Evolutionary conservation across 2,888 invertebrate genomes (phyloP).

Genomic region (Cosmia pyralina): DNA sequence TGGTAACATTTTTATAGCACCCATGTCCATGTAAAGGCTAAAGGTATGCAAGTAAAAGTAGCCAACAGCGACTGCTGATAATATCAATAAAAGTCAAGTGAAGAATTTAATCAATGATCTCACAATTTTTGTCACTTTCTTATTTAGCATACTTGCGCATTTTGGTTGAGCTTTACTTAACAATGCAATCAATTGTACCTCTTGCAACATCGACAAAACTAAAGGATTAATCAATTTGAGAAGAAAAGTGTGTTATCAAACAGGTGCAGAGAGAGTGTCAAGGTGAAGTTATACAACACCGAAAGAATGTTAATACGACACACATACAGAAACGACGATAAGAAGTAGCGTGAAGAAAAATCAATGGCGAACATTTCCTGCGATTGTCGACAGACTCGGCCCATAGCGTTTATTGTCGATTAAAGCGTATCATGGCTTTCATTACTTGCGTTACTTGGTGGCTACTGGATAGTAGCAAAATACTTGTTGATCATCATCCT

Average conservation of each 20-base stretch:
- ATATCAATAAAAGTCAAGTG: conserved; percentile 12
- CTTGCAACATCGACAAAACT: background rate
- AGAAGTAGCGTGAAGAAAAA: conserved; percentile 64
- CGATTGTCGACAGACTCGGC: conserved; percentile 57
- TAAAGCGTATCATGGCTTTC: conserved; percentile 46
- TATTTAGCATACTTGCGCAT: background rate
- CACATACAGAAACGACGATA: conserved; percentile 60
- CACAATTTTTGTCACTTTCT: conserved; percentile 12
- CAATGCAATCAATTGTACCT: background rate
- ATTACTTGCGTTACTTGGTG: conserved; percentile 12
- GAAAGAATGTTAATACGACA: conserved; percentile 65
- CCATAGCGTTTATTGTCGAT: conserved; percentile 57
- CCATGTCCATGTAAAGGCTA: background rate
- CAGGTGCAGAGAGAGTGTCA: conserved; percentile 47
- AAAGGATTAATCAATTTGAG: conserved; percentile 27
- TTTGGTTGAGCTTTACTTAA: background rate
- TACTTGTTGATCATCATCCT: background rate
- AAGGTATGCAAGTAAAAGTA: background rate
- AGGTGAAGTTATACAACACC: conserved; percentile 61
- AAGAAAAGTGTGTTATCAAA: conserved; percentile 33
- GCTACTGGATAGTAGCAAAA: background rate
- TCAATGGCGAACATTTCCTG: conserved; percentile 66
- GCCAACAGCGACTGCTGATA: background rate
- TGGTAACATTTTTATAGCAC: background rate
- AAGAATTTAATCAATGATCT: conserved; percentile 15